Conservation (phyloP, 2,797 vertebrate genomes). For the Falco novaeseelandiae region DNA sequence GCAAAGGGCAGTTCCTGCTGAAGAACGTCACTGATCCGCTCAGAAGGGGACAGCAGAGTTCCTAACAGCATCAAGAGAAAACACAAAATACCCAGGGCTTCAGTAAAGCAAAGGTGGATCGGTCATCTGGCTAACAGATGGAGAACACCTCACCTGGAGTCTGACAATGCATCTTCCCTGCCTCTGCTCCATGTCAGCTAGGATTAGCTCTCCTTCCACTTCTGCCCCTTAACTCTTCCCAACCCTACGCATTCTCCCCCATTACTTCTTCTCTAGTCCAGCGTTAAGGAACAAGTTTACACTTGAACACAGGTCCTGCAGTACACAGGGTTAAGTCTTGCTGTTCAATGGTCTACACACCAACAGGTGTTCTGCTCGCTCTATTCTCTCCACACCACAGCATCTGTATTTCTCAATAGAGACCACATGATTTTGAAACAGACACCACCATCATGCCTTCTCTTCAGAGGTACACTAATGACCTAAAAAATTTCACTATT, state of each 20-base stretch:
- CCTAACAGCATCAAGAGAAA: background rate
- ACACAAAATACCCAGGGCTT: accelerated
- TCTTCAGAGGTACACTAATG: background rate
- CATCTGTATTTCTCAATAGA: background rate
- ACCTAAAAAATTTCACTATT: background rate
- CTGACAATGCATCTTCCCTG: background rate
- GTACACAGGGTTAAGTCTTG: background rate
- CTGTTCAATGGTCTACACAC: background rate
- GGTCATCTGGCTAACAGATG: background rate
- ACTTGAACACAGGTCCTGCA: background rate
- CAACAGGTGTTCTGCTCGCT: background rate
- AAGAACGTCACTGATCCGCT: background rate
- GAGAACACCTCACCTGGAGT: background rate
- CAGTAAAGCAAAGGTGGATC: background rate
- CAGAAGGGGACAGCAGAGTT: background rate
- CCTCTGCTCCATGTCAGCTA: background rate
- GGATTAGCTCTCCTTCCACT: background rate
- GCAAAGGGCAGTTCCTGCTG: background rate
- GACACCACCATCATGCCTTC: background rate
- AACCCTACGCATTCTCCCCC: background rate
- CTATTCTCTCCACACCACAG: accelerated
- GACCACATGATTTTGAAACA: background rate
- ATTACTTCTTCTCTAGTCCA: background rate
- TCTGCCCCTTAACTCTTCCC: background rate
- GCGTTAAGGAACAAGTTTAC: background rate